Percentiles rank a stretch among this genome's conserved stretches.
Conservation (phyloP, 2,797 vertebrate genomes). For the Microhierax caerulescens region DNA sequence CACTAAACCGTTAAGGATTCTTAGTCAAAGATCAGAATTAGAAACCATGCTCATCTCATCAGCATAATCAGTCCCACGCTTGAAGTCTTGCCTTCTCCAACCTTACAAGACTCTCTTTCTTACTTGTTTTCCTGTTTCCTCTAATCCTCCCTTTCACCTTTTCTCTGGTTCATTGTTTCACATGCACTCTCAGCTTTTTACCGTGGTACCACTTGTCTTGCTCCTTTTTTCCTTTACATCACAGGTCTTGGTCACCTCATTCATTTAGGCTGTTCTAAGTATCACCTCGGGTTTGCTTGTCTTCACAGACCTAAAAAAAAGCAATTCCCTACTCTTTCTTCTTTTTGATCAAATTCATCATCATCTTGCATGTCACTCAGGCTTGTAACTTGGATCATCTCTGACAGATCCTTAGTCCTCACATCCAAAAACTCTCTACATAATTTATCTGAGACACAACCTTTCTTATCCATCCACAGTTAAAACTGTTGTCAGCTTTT, state of each 20-base stretch:
- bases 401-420: neutral
- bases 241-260: neutral
- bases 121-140: neutral
- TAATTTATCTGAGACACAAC: neutral
- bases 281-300: neutral
- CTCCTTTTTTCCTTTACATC: neutral
- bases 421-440: neutral
- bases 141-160: neutral
- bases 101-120: neutral
- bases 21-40: neutral
- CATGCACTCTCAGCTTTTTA: neutral
- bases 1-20: neutral
- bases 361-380: neutral
- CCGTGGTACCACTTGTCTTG: neutral
- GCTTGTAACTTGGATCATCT: neutral
- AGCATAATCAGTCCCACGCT: neutral
- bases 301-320: neutral
- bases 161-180: neutral
- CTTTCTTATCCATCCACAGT: neutral
- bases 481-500: neutral
- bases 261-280: neutral
- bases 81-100: neutral
- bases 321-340: neutral
- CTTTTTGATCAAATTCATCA: neutral
- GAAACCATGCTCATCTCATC: neutral